Base-by-base conservation (phyloP, 2,888 invertebrate genomes). In the Copidosoma aretas region DNA sequence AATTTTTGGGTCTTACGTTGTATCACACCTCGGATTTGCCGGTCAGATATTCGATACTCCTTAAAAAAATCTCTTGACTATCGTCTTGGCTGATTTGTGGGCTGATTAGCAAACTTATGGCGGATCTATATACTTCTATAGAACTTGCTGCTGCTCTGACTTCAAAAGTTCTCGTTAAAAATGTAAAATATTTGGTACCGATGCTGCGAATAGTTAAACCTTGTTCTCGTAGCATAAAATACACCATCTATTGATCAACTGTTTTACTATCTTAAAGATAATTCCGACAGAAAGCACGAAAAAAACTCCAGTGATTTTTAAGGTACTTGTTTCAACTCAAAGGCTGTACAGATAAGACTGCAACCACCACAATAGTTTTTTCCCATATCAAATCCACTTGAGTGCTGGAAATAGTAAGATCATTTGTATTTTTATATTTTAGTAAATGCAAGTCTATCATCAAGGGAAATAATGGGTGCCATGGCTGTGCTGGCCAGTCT, bases 1-100 rank as follows among this genome's bases (percentile, higher is more conserved):
- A n/a, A 74, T 58, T 24, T 41, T 57, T 1, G 75, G 75, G 57
- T 78, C 73, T 77, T 76, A 78, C 1, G 73, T 75, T 5, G 52
- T 46, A 1, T 73, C 71, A 68, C 77, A 77, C 68, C 74, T 77
- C 0, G 75, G 74, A 17, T 17, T 63, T 3, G 73, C 58, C 0
- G 75, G 76, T 61, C 72, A 74, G 1, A 73, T 22, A 52, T 76
- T 77, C 15, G 62, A 71, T 17, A 74, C 60, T 14, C 75, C 75
- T 63, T 74, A 75, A 14, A 78, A 58, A 60, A 77, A 76, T 32
- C 75, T 53, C 64, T 73, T 73, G 10, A 77, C 67, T 58, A 2
- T 60, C 15, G 63, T 75, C 64, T 15, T 72, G 64, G 10, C 69
- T 67, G 5, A 76, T 63, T 8, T 74, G 51, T 15, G 69, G 46